A percentile compares a stretch with the other conserved stretches of the same genome.
phyloP scores from a whole-genome alignment of 2,797 vertebrate species.

The Protonibea diacanthus region DNA sequence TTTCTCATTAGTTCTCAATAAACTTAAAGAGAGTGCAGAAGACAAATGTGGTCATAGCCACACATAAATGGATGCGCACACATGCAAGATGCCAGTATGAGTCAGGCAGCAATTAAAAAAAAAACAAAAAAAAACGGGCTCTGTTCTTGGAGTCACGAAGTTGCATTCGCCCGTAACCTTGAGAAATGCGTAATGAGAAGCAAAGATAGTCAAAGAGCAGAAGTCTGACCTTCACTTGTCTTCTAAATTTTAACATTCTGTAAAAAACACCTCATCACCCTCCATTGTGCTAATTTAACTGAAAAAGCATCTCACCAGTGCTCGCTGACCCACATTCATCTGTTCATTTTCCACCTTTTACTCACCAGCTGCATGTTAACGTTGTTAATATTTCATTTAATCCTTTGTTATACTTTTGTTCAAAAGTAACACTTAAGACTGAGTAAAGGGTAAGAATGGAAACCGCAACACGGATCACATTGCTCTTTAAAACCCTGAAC shows the following conservation, averaged over 20 bases:
- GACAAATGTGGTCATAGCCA: neutral
- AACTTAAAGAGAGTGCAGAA: neutral
- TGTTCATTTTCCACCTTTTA: neutral
- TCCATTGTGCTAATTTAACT: constrained; percentile 27
- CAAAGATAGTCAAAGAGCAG: constrained; percentile 35
- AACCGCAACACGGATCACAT: constrained; percentile 5
- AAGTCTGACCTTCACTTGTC: constrained; percentile 35
- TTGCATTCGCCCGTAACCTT: constrained; percentile 27
- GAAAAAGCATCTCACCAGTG: neutral
- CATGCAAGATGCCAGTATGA: neutral
- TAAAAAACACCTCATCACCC: constrained; percentile 25
- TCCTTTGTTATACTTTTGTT: neutral
- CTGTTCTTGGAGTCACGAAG: constrained; percentile 35
- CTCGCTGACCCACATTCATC: neutral
- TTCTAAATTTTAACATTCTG: constrained; percentile 30
- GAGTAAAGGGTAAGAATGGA: neutral
- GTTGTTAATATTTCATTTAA: neutral
- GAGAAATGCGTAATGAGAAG: constrained; percentile 48
- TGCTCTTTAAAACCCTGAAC: neutral
- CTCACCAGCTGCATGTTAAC: neutral
- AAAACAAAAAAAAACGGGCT: constrained; percentile 13
- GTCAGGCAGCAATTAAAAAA: constrained; percentile 47
- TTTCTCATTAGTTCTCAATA: neutral
- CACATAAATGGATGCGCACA: neutral
- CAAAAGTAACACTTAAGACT: neutral